Evolutionary conservation across 1,140 invertebrate species (phyloP), one percentile per base, ranked within the genome.

Genomic region (Drosophila ananassae): DNA sequence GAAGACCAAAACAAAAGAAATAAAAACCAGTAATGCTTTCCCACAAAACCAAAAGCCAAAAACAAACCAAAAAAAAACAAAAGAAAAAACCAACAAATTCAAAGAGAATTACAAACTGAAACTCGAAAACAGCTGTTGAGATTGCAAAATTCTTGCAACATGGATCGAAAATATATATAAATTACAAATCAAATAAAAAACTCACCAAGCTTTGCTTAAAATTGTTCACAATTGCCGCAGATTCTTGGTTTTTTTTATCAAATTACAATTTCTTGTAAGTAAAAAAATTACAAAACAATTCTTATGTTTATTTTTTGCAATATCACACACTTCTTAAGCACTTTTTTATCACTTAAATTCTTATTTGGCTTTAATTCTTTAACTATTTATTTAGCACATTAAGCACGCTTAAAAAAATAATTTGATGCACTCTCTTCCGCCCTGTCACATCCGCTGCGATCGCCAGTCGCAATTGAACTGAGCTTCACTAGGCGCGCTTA

Each of bases 391-490:
- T 3, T 66, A 30, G 41, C 63, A 67, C 63, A 52, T 24, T 51
- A 51, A 8, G n/a, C 63, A 67, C 63, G 39, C 59, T 28, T 41
- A 57, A 67, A 64, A 66, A 66, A 66, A 66, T 37, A 21, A 12
- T 3, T 17, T 25, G 2, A 10, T 34, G 2, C 10, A n/a, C 10
- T 17, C 5, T 13, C 51, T n/a, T 50, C 32, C 62, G 50, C 62
- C 54, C 54, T 64, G 50, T 68, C 53, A 85, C 85, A 81, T 89
- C 84, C 66, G 81, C 73, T 73, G 68, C 54, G 77, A 90, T 67
- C 56, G 78, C 77, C 79, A 58, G 84, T 74, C 77, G 79, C 85
- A 79, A 90, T 90, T 85, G 81, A 89, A 89, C 85, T 89, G 85
- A 89, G 85, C 85, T 89, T 90, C 47, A 28, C 77, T 75, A 79